phyloP scores from a whole-genome alignment of 2,797 vertebrate species.

The Spea hammondii region DNA sequence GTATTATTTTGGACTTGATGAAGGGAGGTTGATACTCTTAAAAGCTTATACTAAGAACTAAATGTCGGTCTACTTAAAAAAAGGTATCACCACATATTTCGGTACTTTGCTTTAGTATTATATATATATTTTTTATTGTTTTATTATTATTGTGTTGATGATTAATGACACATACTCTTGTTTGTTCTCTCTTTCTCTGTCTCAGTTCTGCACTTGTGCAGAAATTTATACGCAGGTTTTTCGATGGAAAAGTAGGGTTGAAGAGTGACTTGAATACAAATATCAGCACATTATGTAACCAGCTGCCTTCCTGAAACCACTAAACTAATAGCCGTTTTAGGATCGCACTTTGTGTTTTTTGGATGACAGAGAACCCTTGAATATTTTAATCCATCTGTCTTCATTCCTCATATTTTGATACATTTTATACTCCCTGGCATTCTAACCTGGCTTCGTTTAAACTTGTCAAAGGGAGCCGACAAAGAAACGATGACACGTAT shows the following conservation, averaged over 20 bases:
- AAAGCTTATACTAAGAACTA: too few species aligned
- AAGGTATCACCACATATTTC: background rate
- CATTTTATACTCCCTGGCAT: slow-evolving; percentile 43
- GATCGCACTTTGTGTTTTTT: slow-evolving; percentile 42
- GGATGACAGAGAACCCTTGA: slow-evolving; percentile 34
- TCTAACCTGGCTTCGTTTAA: slow-evolving; percentile 17
- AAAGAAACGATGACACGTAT: slow-evolving; percentile 14
- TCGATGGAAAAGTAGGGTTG: slow-evolving; percentile 33
- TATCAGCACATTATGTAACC: slow-evolving; percentile 43
- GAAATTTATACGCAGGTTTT: background rate
- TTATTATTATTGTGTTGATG: too few species aligned
- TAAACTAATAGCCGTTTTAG: slow-evolving; percentile 39
- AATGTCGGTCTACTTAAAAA: too few species aligned
- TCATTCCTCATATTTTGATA: slow-evolving; percentile 46
- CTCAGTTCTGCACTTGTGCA: background rate
- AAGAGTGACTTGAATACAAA: slow-evolving; percentile 48
- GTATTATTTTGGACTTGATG: too few species aligned
- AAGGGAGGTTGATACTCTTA: too few species aligned
- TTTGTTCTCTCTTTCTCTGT: background rate
- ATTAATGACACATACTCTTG: too few species aligned
- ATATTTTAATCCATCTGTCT: slow-evolving; percentile 49
- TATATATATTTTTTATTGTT: too few species aligned
- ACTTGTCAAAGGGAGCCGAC: slow-evolving; percentile 13
- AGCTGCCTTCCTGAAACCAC: slow-evolving; percentile 31
- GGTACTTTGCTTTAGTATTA: too few species aligned